A percentile compares a stretch with the other conserved stretches of the same genome.
Evolutionary conservation across 2,888 invertebrate genomes (phyloP).

Genomic region (Erebia epiphron): DNA sequence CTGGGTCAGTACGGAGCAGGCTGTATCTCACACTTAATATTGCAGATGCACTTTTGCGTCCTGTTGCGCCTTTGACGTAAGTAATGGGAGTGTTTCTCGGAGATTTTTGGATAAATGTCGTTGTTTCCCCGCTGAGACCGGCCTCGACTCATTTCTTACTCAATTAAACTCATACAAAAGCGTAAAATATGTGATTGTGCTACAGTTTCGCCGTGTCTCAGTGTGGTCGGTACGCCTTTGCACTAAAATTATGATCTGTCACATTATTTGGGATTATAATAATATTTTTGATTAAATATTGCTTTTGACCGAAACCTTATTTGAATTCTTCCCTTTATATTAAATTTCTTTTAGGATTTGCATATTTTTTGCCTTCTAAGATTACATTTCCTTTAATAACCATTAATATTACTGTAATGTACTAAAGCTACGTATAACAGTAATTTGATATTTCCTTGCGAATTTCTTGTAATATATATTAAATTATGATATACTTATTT

Average conservation of each 20-base stretch:
- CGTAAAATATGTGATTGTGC: conserved; percentile 78
- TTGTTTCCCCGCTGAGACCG: conserved; percentile 76
- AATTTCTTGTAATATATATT: background rate
- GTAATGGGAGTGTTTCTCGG: conserved; percentile 74
- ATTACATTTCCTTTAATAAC: conserved; percentile 35
- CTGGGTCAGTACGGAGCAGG: conserved; percentile 76
- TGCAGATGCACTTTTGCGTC: conserved; percentile 67
- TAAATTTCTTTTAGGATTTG: conserved; percentile 41
- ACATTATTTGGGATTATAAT: conserved; percentile 75
- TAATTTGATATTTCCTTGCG: conserved; percentile 2
- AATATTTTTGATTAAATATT: conserved; percentile 72
- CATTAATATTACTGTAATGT: conserved; percentile 25
- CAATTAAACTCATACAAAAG: conserved; percentile 79
- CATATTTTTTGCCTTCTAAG: conserved; percentile 44
- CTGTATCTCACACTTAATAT: conserved; percentile 79
- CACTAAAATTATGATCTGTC: conserved; percentile 71
- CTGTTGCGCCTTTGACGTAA: conserved; percentile 71
- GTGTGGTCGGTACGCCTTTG: conserved; percentile 59
- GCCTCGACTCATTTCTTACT: conserved; percentile 70
- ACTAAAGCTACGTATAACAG: conserved; percentile 21
- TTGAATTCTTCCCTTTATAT: conserved; percentile 41
- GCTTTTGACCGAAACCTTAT: conserved; percentile 52
- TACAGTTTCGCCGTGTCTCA: conserved; percentile 67
- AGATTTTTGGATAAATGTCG: conserved; percentile 76
- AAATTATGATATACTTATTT: background rate